Base-by-base conservation (phyloP, 2,797 vertebrate genomes). In the Alectoris magna region DNA sequence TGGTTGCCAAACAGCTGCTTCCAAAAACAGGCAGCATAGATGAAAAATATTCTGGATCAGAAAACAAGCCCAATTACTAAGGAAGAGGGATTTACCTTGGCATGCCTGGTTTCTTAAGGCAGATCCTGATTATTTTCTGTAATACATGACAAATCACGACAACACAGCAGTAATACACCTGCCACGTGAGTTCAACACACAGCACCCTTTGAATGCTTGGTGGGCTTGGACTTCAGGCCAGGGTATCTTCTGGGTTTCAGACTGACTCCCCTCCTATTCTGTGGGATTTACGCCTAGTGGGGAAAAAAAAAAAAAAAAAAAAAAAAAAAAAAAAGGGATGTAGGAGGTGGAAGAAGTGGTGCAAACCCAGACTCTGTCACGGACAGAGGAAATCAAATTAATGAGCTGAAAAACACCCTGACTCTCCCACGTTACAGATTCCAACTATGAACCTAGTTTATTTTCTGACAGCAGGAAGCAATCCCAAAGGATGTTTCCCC, bases 1-100 rank as follows among this genome's bases (percentile, higher is more conserved):
- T 0, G 0, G 38, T 9, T 73, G 78, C 68, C 92, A 95, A 90
- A 91, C 48, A 93, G 67, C 74, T 82, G 84, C 62, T 94, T 72
- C 58, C 75, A 86, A 43, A 83, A 83, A 24, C 41, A 68, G 17
- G 27, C 64, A 76, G 51, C 86, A 53, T 34, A 84, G 23, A 24
- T 68, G 4, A 49, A 55, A 56, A 29, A 14, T 26, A 12, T 36
- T 78, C 29, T 60, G 34, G 38, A 31, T 38, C 88, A 87, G n/a
- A 79, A 82, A 75, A 24, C 13, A 75, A 55, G 51, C 63, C 16
- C 11, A 38, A 0, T 73, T 87, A 56, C 56, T 70, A 23, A 82
- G 23, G n/a, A 88, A 84, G 69, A 60, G 4, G 13, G 31, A 51
- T 59, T 58, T 64, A 46, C 73, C 91, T 88, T 69, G 23, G 55